phyloP scores from a whole-genome alignment of 2,113 vertebrate species.

The Mormoops blainvillei region DNA sequence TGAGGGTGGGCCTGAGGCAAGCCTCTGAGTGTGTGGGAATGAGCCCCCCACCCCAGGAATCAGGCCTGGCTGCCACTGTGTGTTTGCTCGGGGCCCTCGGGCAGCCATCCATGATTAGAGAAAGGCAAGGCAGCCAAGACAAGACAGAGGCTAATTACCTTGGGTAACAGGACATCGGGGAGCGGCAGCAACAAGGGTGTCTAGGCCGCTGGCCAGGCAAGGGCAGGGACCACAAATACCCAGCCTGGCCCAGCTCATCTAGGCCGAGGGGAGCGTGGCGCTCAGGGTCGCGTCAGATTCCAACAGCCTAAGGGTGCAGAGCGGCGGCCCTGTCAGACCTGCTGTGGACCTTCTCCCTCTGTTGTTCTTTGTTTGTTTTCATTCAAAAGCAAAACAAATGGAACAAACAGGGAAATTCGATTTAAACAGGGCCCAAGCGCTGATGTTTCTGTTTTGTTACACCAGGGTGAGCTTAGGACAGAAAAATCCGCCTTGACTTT shows the following conservation, averaged over 20 bases:
- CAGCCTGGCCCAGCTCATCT: background rate
- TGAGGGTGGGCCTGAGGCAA: conserved; percentile 48
- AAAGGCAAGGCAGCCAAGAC: conserved; percentile 65
- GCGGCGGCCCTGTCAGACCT: conserved; percentile 32
- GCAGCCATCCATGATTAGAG: conserved; percentile 66
- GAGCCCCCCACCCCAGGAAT: conserved; percentile 64
- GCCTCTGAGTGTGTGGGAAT: conserved; percentile 47
- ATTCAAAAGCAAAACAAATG: conserved; percentile 68
- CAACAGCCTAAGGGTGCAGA: background rate
- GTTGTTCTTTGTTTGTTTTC: conserved; percentile 66
- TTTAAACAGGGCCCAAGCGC: conserved; percentile 60
- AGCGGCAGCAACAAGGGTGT: conserved; percentile 11
- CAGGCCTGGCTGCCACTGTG: conserved; percentile 27
- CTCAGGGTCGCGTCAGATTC: background rate
- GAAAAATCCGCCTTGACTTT: conserved; percentile 72
- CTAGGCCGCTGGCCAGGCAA: conserved; percentile 33
- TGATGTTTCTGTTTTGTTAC: conserved; percentile 70
- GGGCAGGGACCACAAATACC: background rate
- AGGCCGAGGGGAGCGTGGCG: background rate
- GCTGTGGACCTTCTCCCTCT: conserved; percentile 29
- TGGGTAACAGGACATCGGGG: conserved; percentile 62
- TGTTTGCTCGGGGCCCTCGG: conserved; percentile 44
- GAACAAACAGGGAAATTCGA: conserved; percentile 78
- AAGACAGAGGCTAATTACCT: conserved; percentile 63
- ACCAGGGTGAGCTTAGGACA: conserved; percentile 58